Conservation (phyloP, 2,797 vertebrate genomes). For the Epinephelus awoara region DNA sequence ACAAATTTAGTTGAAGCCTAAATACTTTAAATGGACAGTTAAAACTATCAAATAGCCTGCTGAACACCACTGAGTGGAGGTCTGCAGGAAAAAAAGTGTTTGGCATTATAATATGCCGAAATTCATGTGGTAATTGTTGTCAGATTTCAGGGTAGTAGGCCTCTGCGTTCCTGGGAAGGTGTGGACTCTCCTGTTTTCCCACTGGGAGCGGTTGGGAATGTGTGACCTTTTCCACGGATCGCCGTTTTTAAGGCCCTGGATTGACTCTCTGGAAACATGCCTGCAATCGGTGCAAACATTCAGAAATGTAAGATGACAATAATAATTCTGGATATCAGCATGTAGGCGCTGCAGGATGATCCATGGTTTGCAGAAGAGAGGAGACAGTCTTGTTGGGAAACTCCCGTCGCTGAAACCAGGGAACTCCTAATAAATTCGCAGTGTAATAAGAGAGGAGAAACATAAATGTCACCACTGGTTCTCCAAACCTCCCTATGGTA, state of each 20-base stretch:
- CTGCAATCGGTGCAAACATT: constrained; percentile 43
- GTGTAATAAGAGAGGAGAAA: constrained; percentile 64
- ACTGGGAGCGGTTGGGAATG: constrained; percentile 73
- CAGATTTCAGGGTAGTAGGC: constrained; percentile 76
- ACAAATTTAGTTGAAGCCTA: constrained; percentile 29
- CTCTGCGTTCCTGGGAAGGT: constrained; percentile 75
- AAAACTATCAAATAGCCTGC: constrained; percentile 36
- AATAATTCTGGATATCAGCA: constrained; percentile 60
- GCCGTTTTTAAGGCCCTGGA: constrained; percentile 55
- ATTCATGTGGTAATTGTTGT: constrained; percentile 80
- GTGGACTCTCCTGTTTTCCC: constrained; percentile 75
- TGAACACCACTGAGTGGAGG: constrained; percentile 48
- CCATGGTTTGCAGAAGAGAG: constrained; percentile 56
- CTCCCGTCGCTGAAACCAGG: constrained; percentile 62
- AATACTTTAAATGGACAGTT: constrained; percentile 34
- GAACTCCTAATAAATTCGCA: constrained; percentile 71
- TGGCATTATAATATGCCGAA: constrained; percentile 72
- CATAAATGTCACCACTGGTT: constrained; percentile 70
- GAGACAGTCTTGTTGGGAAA: constrained; percentile 67
- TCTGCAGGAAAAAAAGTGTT: constrained; percentile 60
- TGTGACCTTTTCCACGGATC: constrained; percentile 72
- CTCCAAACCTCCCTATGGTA: constrained; percentile 62
- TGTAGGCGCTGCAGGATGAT: constrained; percentile 53
- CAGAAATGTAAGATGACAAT: constrained; percentile 58
- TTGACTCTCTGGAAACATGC: constrained; percentile 65